Evolutionary conservation across 1,140 invertebrate species (phyloP).

Genomic region (Solenopsis invicta): DNA sequence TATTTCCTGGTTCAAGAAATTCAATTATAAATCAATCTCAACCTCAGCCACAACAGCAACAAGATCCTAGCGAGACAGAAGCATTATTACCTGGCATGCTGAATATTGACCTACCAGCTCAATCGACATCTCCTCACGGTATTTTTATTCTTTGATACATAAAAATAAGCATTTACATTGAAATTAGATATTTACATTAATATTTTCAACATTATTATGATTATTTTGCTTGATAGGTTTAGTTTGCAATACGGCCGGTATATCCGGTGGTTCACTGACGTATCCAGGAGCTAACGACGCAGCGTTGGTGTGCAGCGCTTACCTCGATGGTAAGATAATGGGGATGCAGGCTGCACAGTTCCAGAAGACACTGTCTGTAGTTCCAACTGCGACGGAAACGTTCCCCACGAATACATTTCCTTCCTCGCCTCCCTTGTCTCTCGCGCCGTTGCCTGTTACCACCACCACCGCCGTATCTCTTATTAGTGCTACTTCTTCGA

Average conservation of each 20-base stretch:
- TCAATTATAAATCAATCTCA: constrained; percentile 64
- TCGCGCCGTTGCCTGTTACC: constrained; percentile 71
- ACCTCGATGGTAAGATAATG: constrained; percentile 64
- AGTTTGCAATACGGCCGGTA: constrained; percentile 80
- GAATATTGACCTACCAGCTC: constrained; percentile 80
- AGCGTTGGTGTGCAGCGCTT: constrained; percentile 80
- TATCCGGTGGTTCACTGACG: constrained; percentile 78
- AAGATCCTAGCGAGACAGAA: constrained; percentile 79
- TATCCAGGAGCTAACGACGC: constrained; percentile 80
- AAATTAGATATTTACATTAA: neutral
- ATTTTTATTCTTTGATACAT: constrained; percentile 7
- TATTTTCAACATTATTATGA: constrained; percentile 57
- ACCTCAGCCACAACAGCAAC: constrained; percentile 76
- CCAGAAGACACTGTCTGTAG: constrained; percentile 67
- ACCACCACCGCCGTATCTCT: constrained; percentile 68
- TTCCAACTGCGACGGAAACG: constrained; percentile 75
- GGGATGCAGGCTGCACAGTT: constrained; percentile 71
- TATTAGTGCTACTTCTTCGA: constrained; percentile 69
- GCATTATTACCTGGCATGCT: constrained; percentile 81
- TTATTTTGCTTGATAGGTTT: constrained; percentile 79
- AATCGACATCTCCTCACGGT: constrained; percentile 70
- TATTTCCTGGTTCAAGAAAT: constrained; percentile 82
- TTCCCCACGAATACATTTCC: constrained; percentile 74
- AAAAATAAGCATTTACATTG: neutral
- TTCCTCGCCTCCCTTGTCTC: constrained; percentile 74